phyloP scores from a whole-genome alignment of 2,113 vertebrate species.

The Cepphus grylle region DNA sequence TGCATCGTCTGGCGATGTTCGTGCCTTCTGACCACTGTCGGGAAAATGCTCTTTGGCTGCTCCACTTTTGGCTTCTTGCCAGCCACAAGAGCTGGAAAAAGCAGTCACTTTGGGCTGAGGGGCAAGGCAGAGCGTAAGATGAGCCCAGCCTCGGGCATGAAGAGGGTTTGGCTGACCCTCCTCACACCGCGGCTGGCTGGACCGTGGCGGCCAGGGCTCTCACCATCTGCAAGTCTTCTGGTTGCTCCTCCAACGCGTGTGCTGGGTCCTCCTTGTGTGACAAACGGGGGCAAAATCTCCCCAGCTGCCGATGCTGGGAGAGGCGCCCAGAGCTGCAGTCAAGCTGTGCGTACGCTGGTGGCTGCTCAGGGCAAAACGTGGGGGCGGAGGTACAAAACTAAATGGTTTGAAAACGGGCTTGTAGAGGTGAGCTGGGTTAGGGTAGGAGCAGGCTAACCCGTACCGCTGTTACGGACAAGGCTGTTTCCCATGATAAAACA shows the following conservation, averaged over 20 bases:
- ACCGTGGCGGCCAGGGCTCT: fast-evolving
- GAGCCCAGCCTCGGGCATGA: background rate
- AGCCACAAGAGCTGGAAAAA: background rate
- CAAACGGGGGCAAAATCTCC: background rate
- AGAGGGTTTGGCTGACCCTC: background rate
- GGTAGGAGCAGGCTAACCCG: background rate
- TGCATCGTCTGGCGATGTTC: background rate
- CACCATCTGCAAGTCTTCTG: background rate
- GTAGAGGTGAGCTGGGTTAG: background rate
- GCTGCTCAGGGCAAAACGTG: background rate
- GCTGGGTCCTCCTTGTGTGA: fast-evolving
- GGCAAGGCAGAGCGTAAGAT: background rate
- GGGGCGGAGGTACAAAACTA: background rate
- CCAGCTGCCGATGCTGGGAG: background rate
- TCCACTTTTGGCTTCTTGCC: background rate
- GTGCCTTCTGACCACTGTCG: background rate
- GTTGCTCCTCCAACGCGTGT: background rate
- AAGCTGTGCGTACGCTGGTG: background rate
- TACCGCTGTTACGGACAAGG: fast-evolving
- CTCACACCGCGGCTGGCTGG: fast-evolving
- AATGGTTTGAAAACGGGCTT: background rate
- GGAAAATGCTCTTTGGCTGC: background rate
- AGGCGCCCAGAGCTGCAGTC: background rate
- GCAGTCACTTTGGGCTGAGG: background rate
- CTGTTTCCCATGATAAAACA: background rate